Base-by-base conservation (phyloP, 2,888 invertebrate genomes). In the Caenorhabditis auriculariae region DNA sequence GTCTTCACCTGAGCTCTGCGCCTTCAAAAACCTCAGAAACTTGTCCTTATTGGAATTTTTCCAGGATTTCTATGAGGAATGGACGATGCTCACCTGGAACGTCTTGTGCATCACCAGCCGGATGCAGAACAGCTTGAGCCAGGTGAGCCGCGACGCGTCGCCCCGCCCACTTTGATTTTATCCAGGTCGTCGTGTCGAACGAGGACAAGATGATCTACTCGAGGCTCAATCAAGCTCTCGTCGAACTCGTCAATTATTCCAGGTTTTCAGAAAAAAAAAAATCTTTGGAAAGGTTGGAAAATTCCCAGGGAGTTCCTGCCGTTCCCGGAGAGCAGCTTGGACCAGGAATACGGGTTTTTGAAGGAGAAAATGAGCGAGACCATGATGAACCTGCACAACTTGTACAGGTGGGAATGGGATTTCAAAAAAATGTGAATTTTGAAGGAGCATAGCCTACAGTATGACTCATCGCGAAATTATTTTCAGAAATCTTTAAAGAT, bases 51-150 rank as follows among this genome's bases (percentile, higher is more conserved):
- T n/a, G n/a, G n/a, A n/a, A n/a, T n/a, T n/a, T n/a, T n/a, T n/a
- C 26, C 66, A 68, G 49, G 69, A 75, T 44, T 74, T 77, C 41
- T 78, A 78, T 51, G 79, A 79, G 50, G 79, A 79, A 66, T 79
- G 79, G 79, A 75, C 79, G 21, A 77, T 79, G 76, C 51, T 79
- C 1, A 78, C 79, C 5, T 79, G 79, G 79, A 79, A 79, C 57
- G 78, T 78, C 12, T 51, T 79, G 35, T 80, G 79, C 56, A 78
- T 79, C 38, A 77, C 76, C 12, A 73, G 67, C 26, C 60, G 79
- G 29, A 68, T 78, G 7, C 79, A 79, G 49, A 72, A 68, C 41
- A 66, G 63, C 29, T 45, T 72, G 21, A 45, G 60, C 9, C 62
- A 55, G 47, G 61, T 66, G 17, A 28, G 26, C 15, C 19, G 7